Percentiles rank a stretch among this genome's conserved stretches.
These are phyloP conservation scores for Hydrophis major DNA, from an alignment of 2,797 vertebrate species.

Conservation along the genomic window DNA sequence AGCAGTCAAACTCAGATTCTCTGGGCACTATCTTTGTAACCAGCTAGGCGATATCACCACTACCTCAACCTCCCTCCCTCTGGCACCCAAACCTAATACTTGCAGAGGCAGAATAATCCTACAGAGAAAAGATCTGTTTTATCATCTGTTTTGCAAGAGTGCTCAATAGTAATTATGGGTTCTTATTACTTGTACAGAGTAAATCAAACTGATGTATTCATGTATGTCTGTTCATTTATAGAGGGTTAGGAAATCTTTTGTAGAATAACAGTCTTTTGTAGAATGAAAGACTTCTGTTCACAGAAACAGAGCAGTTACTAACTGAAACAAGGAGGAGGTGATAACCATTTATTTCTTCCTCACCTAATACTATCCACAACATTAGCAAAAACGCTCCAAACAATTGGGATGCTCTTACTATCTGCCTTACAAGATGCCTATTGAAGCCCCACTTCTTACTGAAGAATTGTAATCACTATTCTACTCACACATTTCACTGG, in stretches of 20 bases:
- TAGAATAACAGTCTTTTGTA: background rate
- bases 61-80: background rate
- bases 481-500: background rate
- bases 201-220: background rate
- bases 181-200: background rate
- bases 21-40: background rate
- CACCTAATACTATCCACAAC: background rate
- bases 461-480: background rate
- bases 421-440: background rate
- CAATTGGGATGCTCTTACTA: background rate
- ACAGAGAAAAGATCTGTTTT: background rate
- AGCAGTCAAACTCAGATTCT: background rate
- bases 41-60: background rate
- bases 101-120: background rate
- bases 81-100: background rate
- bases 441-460: background rate
- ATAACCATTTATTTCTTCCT: background rate
- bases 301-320: background rate
- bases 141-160: background rate
- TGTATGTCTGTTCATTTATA: background rate
- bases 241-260: background rate
- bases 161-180: background rate
- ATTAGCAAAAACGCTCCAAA: background rate
- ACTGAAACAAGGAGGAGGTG: background rate
- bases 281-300: background rate